Base-by-base conservation (phyloP, 2,113 vertebrate species). In the Oostethus manadensis region DNA sequence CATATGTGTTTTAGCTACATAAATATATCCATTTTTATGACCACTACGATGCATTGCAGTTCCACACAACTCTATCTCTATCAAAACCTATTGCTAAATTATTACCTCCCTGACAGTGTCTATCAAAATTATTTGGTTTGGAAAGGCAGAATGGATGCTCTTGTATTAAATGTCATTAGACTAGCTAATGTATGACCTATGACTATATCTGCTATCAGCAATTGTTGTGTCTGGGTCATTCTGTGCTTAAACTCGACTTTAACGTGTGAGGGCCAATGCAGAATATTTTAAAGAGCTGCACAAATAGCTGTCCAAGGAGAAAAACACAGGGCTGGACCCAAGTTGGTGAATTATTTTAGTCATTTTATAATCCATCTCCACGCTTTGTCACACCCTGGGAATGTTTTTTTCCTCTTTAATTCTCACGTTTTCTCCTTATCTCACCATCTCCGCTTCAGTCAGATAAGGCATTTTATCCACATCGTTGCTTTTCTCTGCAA, bases 261-360 rank as follows among this genome's bases (percentile, higher is more conserved):
- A 50, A 15, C 13, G 40, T 40, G 53, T 55, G 11, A 6, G 35
- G n/a, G 29, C 51, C 33, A 33, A n/a, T 55, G 35, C 33, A 40
- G 18, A 55, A 55, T 55, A 15, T 13, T 35, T 15, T 38, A 18
- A 17, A 38, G 10, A 54, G 20, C 16, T 29, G 50, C 23, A 38
- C 33, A 58, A 65, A 69, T 57, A 17, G 9, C 51, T 66, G 18
- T 17, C n/a, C 51, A 63, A 70, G 0, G 50, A 58, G 58, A 43
- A 51, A 23, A 7, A 22, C 22, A 42, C 3, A 13, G 13, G 8
- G 8, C 8, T 55, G 21, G 48, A 15, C 14, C 15, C n/a, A 35
- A 35, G n/a, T 33, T 33, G n/a, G 18, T 55, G 53, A 55, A 40
- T 55, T 21, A 40, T 54, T 55, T 13, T 18, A 40, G n/a, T 55